These are phyloP conservation scores for Trimorus sp. DNA, from an alignment of 2,888 invertebrate species.

Conservation along the genomic window DNA sequence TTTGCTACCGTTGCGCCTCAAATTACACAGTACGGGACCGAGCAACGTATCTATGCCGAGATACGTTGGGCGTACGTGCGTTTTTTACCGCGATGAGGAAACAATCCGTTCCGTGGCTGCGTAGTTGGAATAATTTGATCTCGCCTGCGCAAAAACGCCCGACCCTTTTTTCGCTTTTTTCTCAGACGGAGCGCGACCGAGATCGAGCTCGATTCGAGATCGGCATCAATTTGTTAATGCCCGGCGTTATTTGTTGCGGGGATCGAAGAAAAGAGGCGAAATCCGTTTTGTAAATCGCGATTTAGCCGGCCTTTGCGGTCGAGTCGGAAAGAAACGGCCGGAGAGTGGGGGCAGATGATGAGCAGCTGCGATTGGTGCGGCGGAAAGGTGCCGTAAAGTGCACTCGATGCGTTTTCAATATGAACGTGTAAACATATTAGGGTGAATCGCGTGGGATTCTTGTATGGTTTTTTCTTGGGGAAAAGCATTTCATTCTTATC, in stretches of 20 bases:
- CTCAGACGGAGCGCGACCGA: background rate
- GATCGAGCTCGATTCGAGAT: slow-evolving; percentile 2
- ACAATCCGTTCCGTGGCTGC: slow-evolving; percentile 43
- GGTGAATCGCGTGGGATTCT: no score
- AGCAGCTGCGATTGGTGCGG: no score
- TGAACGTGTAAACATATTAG: no score
- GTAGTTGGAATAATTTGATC: slow-evolving; percentile 39
- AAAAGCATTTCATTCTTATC: no score
- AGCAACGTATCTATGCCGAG: slow-evolving; percentile 44
- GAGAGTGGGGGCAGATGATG: no score
- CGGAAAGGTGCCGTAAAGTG: no score
- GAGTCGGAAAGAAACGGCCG: background rate
- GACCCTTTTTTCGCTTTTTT: slow-evolving; percentile 10
- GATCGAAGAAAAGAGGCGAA: background rate
- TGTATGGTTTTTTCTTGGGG: no score
- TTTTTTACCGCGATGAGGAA: slow-evolving; percentile 49
- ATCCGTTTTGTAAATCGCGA: slow-evolving; percentile 31
- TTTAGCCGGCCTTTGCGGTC: slow-evolving; percentile 14
- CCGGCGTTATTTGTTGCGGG: slow-evolving; percentile 25
- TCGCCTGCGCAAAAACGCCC: slow-evolving; percentile 7
- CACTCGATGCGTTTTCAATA: no score
- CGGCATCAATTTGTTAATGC: slow-evolving; percentile 43
- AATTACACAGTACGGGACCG: slow-evolving; percentile 54
- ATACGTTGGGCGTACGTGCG: slow-evolving; percentile 23
- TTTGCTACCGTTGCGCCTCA: slow-evolving; percentile 62